Evolutionary conservation across 1,140 invertebrate species (phyloP), one percentile per base, ranked within the genome.

Genomic region (Lerema accius): DNA sequence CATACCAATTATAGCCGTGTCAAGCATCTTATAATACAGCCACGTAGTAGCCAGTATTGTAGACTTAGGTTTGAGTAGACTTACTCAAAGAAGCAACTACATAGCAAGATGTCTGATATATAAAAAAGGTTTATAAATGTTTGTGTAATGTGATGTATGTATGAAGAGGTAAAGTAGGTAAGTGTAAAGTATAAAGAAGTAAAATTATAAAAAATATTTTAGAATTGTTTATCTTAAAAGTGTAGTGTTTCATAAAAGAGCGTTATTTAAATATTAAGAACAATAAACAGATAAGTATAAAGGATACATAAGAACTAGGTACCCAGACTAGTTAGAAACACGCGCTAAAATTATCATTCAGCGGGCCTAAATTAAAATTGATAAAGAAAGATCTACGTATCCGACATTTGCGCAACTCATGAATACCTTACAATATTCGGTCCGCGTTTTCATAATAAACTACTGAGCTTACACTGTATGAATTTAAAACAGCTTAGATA

Each of bases 21-120:
- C 81, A 72, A 64, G 76, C 75, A 77, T 79, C 63, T 76, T 76
- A 79, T 75, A 62, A 65, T 67, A 80, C 62, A 62, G 73, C 28
- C 28, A 9, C 4, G 4, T 23, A 5, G 19, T 23, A 2, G 19
- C 19, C 19, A 32, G 4, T 32, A 32, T 7, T 9, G 3, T n/a
- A n/a, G n/a, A n/a, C n/a, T n/a, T n/a, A n/a, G n/a, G n/a, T n/a
- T n/a, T n/a, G n/a, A n/a, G n/a, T n/a, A n/a, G n/a, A n/a, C n/a
- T n/a, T n/a, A n/a, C n/a, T n/a, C n/a, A n/a, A n/a, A 7, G 28
- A 32, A 32, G 28, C 28, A 9, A 32, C 4, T 32, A 32, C 7
- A n/a, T n/a, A n/a, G n/a, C n/a, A n/a, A n/a, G n/a, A n/a, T n/a
- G n/a, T n/a, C n/a, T n/a, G n/a, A n/a, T n/a, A n/a, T n/a, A n/a